A percentile compares a stretch with the other conserved stretches of the same genome.
phyloP scores from a whole-genome alignment of 2,888 invertebrate genomes.

The Molanna angustata region DNA sequence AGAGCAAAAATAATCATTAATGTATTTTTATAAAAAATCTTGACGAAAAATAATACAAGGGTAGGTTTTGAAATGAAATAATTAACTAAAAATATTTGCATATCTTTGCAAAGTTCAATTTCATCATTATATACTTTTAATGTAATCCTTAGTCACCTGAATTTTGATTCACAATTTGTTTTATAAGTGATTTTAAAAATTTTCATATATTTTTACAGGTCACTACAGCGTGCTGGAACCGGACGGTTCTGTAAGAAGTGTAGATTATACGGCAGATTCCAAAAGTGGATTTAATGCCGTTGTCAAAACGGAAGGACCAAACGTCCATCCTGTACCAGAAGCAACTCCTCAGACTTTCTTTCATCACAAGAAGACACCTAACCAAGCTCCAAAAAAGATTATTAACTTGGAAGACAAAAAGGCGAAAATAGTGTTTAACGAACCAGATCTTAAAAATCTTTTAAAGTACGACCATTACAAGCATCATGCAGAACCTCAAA shows the following conservation, averaged over 20 bases:
- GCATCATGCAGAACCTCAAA: too few relatives aligned
- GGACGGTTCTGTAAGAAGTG: slow-evolving; percentile 61
- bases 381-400: not conserved
- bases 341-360: slow-evolving; percentile 10
- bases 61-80: too few relatives aligned
- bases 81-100: too few relatives aligned
- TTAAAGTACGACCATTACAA: too few relatives aligned
- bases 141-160: too few relatives aligned
- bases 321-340: slow-evolving; percentile 37
- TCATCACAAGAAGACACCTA: slow-evolving; percentile 19
- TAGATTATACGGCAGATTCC: slow-evolving; percentile 60
- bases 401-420: slow-evolving; percentile 15
- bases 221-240: slow-evolving; percentile 67
- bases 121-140: too few relatives aligned
- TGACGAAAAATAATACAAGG: too few relatives aligned
- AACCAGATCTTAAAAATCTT: slow-evolving; percentile 41
- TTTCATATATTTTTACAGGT: slow-evolving; percentile 38
- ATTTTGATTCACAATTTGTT: too few relatives aligned
- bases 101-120: too few relatives aligned
- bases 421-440: slow-evolving; percentile 23
- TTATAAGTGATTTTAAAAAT: not conserved
- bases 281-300: slow-evolving; percentile 57
- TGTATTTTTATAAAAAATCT: too few relatives aligned
- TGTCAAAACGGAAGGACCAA: slow-evolving; percentile 52
- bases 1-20: too few relatives aligned